Evolutionary conservation across 2,113 vertebrate species (phyloP).

Genomic region (Apistogramma diplotaenia): DNA sequence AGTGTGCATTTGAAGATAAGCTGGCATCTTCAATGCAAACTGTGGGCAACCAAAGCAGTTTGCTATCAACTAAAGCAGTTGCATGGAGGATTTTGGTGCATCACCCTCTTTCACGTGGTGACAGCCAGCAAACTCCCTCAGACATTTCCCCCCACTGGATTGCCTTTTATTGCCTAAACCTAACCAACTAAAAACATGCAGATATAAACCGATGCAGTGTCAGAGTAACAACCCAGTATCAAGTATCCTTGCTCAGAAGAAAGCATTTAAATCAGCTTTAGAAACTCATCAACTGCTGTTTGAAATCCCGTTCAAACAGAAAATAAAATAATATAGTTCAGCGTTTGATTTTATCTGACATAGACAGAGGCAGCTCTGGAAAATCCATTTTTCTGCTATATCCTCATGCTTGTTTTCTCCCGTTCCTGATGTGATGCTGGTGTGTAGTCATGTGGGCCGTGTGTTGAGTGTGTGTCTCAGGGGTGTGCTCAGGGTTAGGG

Average conservation of each 20-base stretch:
- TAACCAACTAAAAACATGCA: not conserved
- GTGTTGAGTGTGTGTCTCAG: slow-evolving; percentile 46
- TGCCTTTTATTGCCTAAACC: not conserved
- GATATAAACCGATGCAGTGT: not conserved
- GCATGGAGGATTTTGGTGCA: not conserved
- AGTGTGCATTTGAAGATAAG: too few species aligned
- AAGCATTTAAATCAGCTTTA: not conserved
- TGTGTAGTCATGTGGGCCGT: slow-evolving; percentile 27
- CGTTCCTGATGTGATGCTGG: slow-evolving; percentile 10
- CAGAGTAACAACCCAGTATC: not conserved
- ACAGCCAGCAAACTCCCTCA: not conserved
- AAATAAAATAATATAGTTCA: not conserved
- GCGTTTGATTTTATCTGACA: slow-evolving; percentile 8
- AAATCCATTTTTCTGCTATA: slow-evolving; percentile 15
- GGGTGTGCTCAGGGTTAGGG: slow-evolving; percentile 52
- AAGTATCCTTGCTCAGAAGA: not conserved
- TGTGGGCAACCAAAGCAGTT: not conserved
- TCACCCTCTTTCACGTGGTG: not conserved
- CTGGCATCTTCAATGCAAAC: not conserved
- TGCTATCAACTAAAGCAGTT: not conserved
- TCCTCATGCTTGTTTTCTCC: not conserved
- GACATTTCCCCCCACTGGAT: too few species aligned
- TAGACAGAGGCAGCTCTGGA: slow-evolving; percentile 6
- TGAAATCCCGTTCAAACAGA: not conserved
- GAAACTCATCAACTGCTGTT: not conserved